phyloP scores from a whole-genome alignment of 2,888 invertebrate genomes.

The Tachystola acroxantha region DNA sequence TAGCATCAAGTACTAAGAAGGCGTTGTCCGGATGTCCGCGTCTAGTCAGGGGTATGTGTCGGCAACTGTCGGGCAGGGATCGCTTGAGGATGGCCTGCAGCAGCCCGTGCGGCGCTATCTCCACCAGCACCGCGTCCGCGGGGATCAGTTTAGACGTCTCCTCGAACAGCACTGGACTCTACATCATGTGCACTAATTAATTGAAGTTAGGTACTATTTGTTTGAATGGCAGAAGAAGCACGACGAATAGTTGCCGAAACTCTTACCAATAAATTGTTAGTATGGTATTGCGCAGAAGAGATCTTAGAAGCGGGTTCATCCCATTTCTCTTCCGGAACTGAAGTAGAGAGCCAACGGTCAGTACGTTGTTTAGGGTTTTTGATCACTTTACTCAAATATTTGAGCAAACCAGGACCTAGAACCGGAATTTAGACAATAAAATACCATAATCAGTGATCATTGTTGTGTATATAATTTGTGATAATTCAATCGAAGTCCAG shows the following conservation, averaged over 20 bases:
- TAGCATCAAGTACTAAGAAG: conserved; percentile 72
- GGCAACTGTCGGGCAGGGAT: conserved; percentile 75
- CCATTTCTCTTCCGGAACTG: conserved; percentile 84
- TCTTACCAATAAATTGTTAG: conserved; percentile 84
- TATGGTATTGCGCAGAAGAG: conserved; percentile 90
- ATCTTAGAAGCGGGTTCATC: conserved; percentile 74
- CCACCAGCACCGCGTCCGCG: conserved; percentile 86
- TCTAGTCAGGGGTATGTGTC: conserved; percentile 84
- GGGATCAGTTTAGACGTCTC: conserved; percentile 87
- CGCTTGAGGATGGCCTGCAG: conserved; percentile 90
- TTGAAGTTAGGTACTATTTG: no score
- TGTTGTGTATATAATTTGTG: no score
- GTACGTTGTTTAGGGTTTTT: conserved; percentile 81
- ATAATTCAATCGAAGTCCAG: no score
- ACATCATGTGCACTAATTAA: not conserved
- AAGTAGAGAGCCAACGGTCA: conserved; percentile 88
- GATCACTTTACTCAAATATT: conserved; percentile 77
- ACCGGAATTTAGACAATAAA: no score
- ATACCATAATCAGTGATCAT: no score
- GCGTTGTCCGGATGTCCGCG: conserved; percentile 78
- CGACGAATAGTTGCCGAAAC: not conserved
- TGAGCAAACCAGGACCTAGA: conserved; percentile 79
- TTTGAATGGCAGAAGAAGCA: no score
- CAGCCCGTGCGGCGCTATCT: conserved; percentile 91
- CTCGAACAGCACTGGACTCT: conserved; percentile 84